Percentiles rank a stretch among this genome's conserved stretches.
Conservation (phyloP, 2,888 invertebrate genomes). For the Acanthoscelides obtectus region DNA sequence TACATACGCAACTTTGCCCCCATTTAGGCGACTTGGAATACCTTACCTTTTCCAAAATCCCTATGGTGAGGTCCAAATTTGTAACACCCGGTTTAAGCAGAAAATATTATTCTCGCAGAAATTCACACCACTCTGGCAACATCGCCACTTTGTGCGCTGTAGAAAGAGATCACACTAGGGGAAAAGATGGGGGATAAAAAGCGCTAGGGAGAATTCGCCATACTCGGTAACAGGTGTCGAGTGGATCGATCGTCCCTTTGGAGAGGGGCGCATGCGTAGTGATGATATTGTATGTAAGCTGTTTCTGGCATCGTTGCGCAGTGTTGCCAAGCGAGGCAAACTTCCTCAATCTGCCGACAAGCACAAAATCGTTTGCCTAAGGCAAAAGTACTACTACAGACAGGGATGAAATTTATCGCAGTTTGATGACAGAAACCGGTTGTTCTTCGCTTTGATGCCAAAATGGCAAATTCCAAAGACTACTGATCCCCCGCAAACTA, state of each 20-base stretch:
- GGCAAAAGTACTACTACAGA: too few relatives aligned
- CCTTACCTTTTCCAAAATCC: too few relatives aligned
- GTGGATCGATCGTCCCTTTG: constrained; percentile 41
- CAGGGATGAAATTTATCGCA: too few relatives aligned
- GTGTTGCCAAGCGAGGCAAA: constrained; percentile 13
- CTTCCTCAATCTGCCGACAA: background rate
- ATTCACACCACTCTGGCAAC: background rate
- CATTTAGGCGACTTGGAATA: too few relatives aligned
- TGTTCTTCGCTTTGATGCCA: too few relatives aligned
- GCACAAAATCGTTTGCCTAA: too few relatives aligned
- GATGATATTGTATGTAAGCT: constrained; percentile 9
- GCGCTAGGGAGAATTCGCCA: constrained; percentile 9
- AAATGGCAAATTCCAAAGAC: too few relatives aligned
- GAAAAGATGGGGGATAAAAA: background rate
- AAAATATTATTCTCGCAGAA: background rate
- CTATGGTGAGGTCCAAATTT: too few relatives aligned
- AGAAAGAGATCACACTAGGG: background rate
- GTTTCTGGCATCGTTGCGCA: constrained; percentile 8
- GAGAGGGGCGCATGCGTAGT: constrained; percentile 34
- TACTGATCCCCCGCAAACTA: too few relatives aligned
- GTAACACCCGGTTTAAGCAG: too few relatives aligned
- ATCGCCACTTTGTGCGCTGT: background rate
- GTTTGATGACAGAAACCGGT: too few relatives aligned
- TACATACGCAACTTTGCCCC: too few relatives aligned
- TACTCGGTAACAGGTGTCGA: constrained; percentile 47